phyloP scores from a whole-genome alignment of 2,888 invertebrate species.

The Phoenoteleia sp. region DNA sequence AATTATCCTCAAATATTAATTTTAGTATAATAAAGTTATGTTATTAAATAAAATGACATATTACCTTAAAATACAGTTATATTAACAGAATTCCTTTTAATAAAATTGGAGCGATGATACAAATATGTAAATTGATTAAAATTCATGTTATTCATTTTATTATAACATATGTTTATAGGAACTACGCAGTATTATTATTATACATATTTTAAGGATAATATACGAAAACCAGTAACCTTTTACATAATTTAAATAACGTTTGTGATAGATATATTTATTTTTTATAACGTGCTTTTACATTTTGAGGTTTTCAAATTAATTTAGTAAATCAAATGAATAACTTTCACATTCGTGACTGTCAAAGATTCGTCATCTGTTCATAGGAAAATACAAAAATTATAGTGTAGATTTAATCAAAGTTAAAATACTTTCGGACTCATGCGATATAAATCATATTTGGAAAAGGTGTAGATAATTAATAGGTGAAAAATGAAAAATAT shows the following conservation, averaged over 20 bases:
- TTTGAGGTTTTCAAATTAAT: too few relatives aligned
- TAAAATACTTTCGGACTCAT: constrained; percentile 58
- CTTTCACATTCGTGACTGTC: constrained; percentile 33
- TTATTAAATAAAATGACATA: too few relatives aligned
- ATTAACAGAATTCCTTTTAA: too few relatives aligned
- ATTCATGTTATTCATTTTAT: too few relatives aligned
- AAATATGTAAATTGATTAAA: too few relatives aligned
- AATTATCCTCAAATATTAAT: too few relatives aligned
- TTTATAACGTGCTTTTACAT: too few relatives aligned
- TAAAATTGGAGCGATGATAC: too few relatives aligned
- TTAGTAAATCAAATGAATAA: constrained; percentile 32
- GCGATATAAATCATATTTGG: constrained; percentile 65
- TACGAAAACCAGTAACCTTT: too few relatives aligned
- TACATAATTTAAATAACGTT: too few relatives aligned
- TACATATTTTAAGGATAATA: background rate
- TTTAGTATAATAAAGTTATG: too few relatives aligned
- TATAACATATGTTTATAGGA: background rate
- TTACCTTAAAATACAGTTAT: too few relatives aligned
- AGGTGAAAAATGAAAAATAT: constrained; percentile 66
- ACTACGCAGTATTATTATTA: background rate
- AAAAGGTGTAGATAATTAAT: constrained; percentile 67
- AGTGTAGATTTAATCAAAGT: constrained; percentile 63
- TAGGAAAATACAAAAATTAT: constrained; percentile 51
- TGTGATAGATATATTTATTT: background rate
- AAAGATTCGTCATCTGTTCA: constrained; percentile 47